Conservation (phyloP, 2,888 invertebrate genomes). For the Lepas anatifera region DNA sequence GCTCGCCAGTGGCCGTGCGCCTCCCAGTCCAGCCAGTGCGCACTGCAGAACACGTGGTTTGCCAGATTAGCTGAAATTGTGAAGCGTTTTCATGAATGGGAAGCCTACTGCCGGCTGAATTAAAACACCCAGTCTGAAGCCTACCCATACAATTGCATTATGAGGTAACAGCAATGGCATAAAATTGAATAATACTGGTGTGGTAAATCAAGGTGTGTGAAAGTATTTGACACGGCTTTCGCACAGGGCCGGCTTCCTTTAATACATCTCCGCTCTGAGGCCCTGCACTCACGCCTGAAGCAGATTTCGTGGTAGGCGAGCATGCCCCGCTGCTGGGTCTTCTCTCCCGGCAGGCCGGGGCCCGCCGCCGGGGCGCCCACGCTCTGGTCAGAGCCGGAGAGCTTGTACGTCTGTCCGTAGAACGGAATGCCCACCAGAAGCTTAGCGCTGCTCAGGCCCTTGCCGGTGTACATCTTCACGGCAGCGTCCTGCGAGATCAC, state of each 20-base stretch:
- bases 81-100: no score
- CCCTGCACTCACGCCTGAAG: constrained; percentile 19
- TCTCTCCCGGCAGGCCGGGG: constrained; percentile 26
- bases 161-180: background rate
- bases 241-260: no score
- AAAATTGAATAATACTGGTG: no score
- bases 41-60: no score
- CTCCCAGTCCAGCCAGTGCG: constrained; percentile 25
- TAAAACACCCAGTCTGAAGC: constrained; percentile 26
- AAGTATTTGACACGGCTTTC: no score
- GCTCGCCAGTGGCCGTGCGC: constrained; percentile 43
- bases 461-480: constrained; percentile 40
- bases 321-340: constrained; percentile 30
- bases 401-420: constrained; percentile 73
- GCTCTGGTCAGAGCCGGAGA: constrained; percentile 43
- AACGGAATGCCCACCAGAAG: constrained; percentile 78
- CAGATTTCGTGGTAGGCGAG: constrained; percentile 30
- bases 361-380: constrained; percentile 19
- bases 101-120: no score
- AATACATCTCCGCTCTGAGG: no score
- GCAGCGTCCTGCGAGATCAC: constrained; percentile 38
- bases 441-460: constrained; percentile 64
- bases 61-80: no score
- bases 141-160: background rate
- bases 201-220: no score